Evolutionary conservation across 2,797 vertebrate species (phyloP), one percentile per base, ranked within the genome.

Genomic region (Podargus strigoides): DNA sequence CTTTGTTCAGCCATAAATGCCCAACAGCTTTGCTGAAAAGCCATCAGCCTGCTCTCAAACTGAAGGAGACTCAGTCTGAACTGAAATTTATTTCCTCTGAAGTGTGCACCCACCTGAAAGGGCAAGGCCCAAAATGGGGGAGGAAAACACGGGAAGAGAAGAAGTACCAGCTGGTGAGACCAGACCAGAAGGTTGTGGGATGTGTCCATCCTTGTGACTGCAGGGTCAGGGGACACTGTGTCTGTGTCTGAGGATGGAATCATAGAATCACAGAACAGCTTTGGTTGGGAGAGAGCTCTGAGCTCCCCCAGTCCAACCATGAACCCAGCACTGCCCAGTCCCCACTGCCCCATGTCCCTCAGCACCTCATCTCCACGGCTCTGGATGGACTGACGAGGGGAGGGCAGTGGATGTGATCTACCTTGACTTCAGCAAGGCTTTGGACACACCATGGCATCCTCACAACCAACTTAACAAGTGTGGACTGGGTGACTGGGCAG

Each of bases 141-240:
- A 80, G 46, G 58, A 62, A 87, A 89, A 74, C 34, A 13, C 10
- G 39, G n/a, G 23, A 86, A 41, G 0, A 7, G 59, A 49, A 68
- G 39, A 69, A 17, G 39, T n/a, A n/a, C 16, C 47, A 44, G 30
- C 14, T 80, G 34, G 27, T 89, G 56, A 90, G 75, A 82, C 10
- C 12, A 70, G 49, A 59, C 7, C 32, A 55, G 41, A 59, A 72
- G 14, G 18, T 4, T 78, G 39, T n/a, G 8, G 5, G 4, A 78
- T 0, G 2, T 26, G 56, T 34, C 20, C 1, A 0, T 50, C 20
- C 13, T 9, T 23, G 34, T 39, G 55, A 46, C 49, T 62, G 28
- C 42, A 80, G 52, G 14, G 21, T 59, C 55, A 78, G 39, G 62
- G 27, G 46, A 81, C 26, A 23, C 16, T 3, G 7, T 56, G 28